Evolutionary conservation across 2,888 invertebrate genomes (phyloP).

Genomic region (Drosophila tanythrix): DNA sequence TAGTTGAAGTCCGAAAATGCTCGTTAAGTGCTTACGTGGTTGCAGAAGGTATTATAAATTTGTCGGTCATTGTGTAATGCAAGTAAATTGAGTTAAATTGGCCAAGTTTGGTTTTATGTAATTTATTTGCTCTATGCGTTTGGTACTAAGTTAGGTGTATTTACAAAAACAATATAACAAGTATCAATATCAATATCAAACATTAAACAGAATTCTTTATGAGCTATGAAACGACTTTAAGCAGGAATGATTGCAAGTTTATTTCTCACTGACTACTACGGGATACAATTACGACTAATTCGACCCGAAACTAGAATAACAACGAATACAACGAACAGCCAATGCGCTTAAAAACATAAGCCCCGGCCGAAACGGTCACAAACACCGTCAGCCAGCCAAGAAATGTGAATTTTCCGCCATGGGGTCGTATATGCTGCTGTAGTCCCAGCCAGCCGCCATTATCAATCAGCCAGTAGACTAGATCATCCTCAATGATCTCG

Average conservation of each 20-base stretch:
- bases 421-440: slow-evolving; percentile 82
- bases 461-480: slow-evolving; percentile 90
- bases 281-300: slow-evolving; percentile 35
- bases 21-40: neutral
- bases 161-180: slow-evolving; percentile 70
- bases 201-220: slow-evolving; percentile 56
- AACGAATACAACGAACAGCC: slow-evolving; percentile 84
- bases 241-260: slow-evolving; percentile 72
- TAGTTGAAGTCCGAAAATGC: neutral
- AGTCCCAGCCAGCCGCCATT: slow-evolving; percentile 92
- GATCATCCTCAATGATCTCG: slow-evolving; percentile 89
- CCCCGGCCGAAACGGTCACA: slow-evolving; percentile 82
- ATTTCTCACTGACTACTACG: slow-evolving; percentile 60
- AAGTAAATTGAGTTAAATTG: neutral
- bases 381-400: slow-evolving; percentile 84
- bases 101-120: neutral
- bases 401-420: slow-evolving; percentile 81
- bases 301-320: slow-evolving; percentile 75
- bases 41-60: neutral
- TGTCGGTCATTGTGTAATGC: neutral
- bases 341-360: slow-evolving; percentile 82
- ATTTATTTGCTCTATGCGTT: slow-evolving; percentile 62
- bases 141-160: slow-evolving; percentile 63
- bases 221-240: slow-evolving; percentile 55
- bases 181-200: slow-evolving; percentile 56